phyloP scores from a whole-genome alignment of 2,113 vertebrate species.

The Onychostruthus taczanowskii region DNA sequence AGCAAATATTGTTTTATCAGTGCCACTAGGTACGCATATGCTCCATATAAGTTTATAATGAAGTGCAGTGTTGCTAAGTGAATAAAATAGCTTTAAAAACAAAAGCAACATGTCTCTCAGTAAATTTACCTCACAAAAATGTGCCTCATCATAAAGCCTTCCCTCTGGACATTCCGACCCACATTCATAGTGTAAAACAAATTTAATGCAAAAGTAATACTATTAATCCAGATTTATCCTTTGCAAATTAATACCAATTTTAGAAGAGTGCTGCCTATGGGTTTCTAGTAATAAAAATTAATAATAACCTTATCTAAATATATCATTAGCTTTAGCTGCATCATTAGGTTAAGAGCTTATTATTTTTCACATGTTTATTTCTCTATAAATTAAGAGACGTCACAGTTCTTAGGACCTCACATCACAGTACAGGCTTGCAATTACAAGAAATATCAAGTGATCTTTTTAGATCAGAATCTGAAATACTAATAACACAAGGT shows the following conservation, averaged over 20 bases:
- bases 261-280: neutral
- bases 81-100: neutral
- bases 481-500: neutral
- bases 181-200: neutral
- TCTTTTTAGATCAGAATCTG: neutral
- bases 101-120: neutral
- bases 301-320: neutral
- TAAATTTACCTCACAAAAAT: neutral
- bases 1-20: neutral
- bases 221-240: neutral
- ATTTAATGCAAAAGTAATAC: neutral
- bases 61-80: neutral
- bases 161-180: neutral
- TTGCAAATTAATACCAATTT: neutral
- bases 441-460: neutral
- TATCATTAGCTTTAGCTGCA: neutral
- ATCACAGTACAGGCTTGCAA: neutral
- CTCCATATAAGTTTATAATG: neutral
- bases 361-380: neutral
- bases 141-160: neutral
- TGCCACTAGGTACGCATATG: neutral
- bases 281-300: neutral
- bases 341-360: neutral
- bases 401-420: neutral
- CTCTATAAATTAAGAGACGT: neutral